These are phyloP conservation scores for Nymphalis io DNA, from an alignment of 1,140 invertebrate genomes.

Conservation along the genomic window DNA sequence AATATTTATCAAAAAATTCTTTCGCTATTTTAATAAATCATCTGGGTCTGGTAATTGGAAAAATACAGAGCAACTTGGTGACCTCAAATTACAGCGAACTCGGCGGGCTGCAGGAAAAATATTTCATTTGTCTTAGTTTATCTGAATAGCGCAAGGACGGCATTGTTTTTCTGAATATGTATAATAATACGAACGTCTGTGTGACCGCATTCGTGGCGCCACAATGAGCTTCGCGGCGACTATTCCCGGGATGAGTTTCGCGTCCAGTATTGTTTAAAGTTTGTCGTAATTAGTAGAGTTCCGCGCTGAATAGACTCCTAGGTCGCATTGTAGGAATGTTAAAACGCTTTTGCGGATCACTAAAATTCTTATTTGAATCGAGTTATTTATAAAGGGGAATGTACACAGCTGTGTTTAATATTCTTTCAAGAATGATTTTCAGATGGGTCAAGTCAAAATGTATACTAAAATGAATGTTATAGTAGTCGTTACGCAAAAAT, in stretches of 20 bases:
- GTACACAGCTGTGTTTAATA: too few relatives aligned
- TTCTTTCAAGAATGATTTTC: too few relatives aligned
- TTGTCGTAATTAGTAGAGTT: conserved; percentile 79
- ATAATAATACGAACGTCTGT: conserved; percentile 73
- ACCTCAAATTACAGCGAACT: conserved; percentile 44
- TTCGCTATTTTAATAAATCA: conserved; percentile 40
- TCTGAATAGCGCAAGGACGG: conserved; percentile 72
- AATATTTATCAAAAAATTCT: conserved; percentile 28
- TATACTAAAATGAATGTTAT: too few relatives aligned
- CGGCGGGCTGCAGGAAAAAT: conserved; percentile 56
- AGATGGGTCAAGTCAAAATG: too few relatives aligned
- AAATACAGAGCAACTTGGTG: conserved; percentile 40
- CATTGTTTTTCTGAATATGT: conserved; percentile 79
- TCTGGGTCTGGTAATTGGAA: conserved; percentile 41
- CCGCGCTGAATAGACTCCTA: conserved; percentile 68
- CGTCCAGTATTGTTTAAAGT: conserved; percentile 80
- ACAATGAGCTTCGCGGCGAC: conserved; percentile 72
- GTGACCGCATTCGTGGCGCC: conserved; percentile 75
- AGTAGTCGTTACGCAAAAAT: too few relatives aligned
- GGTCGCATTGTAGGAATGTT: conserved; percentile 65
- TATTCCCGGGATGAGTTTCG: conserved; percentile 76
- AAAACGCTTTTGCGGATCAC: conserved; percentile 54
- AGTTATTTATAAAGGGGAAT: not conserved
- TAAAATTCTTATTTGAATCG: conserved; percentile 11
- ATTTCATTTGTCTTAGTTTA: conserved; percentile 75